These are phyloP conservation scores for Lacerta viridis DNA, from an alignment of 2,797 vertebrate genomes.

Conservation along the genomic window DNA sequence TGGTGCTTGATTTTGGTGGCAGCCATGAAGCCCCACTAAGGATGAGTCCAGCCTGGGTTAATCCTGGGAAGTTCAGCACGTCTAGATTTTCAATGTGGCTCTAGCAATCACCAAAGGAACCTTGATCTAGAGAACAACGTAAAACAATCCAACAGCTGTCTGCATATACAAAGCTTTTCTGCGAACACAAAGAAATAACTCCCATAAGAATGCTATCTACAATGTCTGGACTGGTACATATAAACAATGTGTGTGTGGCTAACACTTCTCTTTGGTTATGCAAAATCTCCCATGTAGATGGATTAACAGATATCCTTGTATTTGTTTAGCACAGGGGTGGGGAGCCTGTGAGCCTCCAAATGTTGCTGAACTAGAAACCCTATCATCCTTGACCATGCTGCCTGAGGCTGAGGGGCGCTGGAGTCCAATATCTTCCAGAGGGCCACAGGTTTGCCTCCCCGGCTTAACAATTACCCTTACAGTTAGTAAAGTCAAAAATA, in stretches of 20 bases:
- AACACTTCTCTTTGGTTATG: slow-evolving; percentile 37
- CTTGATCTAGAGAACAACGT: slow-evolving; percentile 36
- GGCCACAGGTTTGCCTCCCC: too few species aligned
- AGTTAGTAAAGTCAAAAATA: slow-evolving; percentile 49
- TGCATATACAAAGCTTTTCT: background rate
- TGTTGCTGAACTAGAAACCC: too few species aligned
- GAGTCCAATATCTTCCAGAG: too few species aligned
- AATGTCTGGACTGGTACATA: slow-evolving; percentile 57
- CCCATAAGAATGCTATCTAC: slow-evolving; percentile 49
- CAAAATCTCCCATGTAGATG: slow-evolving; percentile 46
- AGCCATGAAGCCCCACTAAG: background rate
- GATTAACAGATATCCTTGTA: slow-evolving; percentile 65
- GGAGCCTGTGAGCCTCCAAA: too few species aligned
- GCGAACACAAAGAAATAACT: slow-evolving; percentile 59
- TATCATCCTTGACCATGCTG: too few species aligned
- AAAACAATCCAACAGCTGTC: slow-evolving; percentile 49
- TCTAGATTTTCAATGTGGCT: background rate
- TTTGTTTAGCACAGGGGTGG: slow-evolving; percentile 18
- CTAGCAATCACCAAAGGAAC: background rate
- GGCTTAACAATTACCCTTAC: slow-evolving; percentile 37
- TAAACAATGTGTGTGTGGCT: slow-evolving; percentile 45
- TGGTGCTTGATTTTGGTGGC: background rate
- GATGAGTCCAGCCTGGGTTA: background rate
- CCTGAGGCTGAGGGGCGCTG: too few species aligned
- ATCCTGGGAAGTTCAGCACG: background rate